Evolutionary conservation across 2,113 vertebrate species (phyloP).

Genomic region (Hippocampus barbouri): DNA sequence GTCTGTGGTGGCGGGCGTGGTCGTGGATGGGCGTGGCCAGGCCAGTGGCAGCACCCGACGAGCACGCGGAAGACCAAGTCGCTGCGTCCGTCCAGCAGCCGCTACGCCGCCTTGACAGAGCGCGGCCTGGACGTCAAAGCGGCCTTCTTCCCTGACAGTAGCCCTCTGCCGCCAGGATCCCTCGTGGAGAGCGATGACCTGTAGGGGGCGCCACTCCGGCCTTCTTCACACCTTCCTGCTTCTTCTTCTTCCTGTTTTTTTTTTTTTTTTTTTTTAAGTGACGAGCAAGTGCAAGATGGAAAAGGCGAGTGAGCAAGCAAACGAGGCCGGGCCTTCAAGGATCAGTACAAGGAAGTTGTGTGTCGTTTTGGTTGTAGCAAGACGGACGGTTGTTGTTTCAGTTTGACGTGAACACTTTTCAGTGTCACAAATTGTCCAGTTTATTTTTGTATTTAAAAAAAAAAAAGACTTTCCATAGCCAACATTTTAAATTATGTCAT

Average conservation of each 20-base stretch:
- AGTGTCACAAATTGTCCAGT: constrained; percentile 43
- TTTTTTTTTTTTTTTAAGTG: background rate
- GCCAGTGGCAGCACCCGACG: constrained; percentile 90
- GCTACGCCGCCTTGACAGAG: constrained; percentile 95
- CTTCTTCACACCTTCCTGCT: background rate
- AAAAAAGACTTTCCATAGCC: constrained; percentile 32
- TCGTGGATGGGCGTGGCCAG: constrained; percentile 53
- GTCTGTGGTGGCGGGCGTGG: too few species aligned
- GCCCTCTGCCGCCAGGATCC: constrained; percentile 78
- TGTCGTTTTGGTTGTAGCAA: background rate
- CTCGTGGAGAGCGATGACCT: constrained; percentile 97
- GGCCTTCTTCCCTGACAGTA: constrained; percentile 94
- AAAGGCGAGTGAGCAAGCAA: background rate
- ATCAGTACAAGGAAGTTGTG: background rate
- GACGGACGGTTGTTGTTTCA: background rate
- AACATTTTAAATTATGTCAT: constrained; percentile 46
- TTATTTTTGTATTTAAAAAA: constrained; percentile 64
- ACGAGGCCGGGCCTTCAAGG: background rate
- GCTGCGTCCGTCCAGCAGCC: constrained; percentile 91
- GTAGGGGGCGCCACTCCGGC: constrained; percentile 61
- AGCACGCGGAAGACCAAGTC: constrained; percentile 89
- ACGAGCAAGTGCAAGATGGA: background rate
- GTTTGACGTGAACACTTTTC: background rate
- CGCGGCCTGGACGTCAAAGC: constrained; percentile 96
- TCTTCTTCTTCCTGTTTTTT: background rate